A percentile compares a stretch with the other conserved stretches of the same genome.
Conservation (phyloP, 2,797 vertebrate genomes). For the Melanitta fusca region DNA sequence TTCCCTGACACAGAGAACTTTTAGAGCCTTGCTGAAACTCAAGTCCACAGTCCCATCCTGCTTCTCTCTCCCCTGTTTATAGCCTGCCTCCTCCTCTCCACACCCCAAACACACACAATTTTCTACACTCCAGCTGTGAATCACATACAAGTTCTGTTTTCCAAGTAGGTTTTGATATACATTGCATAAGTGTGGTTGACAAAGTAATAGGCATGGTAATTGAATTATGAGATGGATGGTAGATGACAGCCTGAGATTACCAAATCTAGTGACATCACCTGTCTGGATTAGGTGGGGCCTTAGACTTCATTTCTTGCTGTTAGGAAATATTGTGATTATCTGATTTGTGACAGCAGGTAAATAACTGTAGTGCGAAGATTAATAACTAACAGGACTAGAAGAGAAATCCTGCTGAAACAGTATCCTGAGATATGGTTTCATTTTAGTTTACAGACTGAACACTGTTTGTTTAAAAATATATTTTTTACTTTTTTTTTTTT, state of each 20-base stretch:
- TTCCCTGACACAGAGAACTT: not conserved
- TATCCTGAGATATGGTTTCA: not conserved
- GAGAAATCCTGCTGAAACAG: not conserved
- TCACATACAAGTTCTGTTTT: not conserved
- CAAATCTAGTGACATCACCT: slow-evolving; percentile 52
- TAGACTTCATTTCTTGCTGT: not conserved
- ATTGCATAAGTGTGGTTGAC: not conserved
- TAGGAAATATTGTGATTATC: slow-evolving; percentile 11
- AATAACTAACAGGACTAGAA: not conserved
- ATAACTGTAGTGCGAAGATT: not conserved
- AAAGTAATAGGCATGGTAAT: slow-evolving; percentile 3
- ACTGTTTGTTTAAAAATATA: not conserved
- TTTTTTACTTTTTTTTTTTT: not conserved
- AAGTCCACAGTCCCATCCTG: not conserved
- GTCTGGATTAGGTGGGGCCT: slow-evolving; percentile 43
- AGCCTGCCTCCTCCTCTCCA: not conserved
- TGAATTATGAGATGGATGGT: slow-evolving; percentile 25
- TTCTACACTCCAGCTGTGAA: not conserved
- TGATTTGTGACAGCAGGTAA: slow-evolving; percentile 19
- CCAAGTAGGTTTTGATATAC: not conserved
- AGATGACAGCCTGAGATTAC: slow-evolving; percentile 23
- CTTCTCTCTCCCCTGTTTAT: not conserved
- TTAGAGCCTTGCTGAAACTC: not conserved
- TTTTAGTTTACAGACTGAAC: not conserved
- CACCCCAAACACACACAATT: fast-evolving